Evolutionary conservation across 2,797 vertebrate genomes (phyloP).

Genomic region (Tamandua tetradactyla): DNA sequence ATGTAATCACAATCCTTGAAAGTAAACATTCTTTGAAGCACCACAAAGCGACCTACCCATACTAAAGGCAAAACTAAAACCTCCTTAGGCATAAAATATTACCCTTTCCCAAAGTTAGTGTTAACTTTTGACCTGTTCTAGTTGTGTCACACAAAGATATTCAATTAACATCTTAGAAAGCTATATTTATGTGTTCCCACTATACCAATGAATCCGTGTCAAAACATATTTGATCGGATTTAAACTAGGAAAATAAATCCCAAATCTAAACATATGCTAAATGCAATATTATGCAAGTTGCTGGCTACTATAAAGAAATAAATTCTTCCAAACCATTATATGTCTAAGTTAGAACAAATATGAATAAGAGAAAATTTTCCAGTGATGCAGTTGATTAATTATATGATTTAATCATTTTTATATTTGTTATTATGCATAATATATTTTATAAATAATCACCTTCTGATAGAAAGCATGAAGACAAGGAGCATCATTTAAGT

Average conservation of each 20-base stretch:
- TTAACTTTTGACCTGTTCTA: background rate
- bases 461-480: background rate
- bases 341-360: background rate
- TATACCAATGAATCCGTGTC: background rate
- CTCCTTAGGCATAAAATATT: background rate
- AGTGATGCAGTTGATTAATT: background rate
- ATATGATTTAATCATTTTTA: background rate
- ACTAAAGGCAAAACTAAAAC: background rate
- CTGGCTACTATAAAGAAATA: background rate
- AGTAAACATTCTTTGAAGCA: background rate
- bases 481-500: background rate
- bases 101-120: background rate
- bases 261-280: background rate
- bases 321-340: background rate
- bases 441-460: slow-evolving; percentile 46
- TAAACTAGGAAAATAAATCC: background rate
- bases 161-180: background rate
- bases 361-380: background rate
- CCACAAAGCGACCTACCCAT: background rate
- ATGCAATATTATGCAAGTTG: background rate
- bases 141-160: background rate
- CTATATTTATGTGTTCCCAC: background rate
- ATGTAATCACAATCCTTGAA: background rate
- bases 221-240: background rate
- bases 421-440: slow-evolving; percentile 54